These are phyloP conservation scores for Tricholauxania praeusta DNA, from an alignment of 2,888 invertebrate species.

Conservation along the genomic window DNA sequence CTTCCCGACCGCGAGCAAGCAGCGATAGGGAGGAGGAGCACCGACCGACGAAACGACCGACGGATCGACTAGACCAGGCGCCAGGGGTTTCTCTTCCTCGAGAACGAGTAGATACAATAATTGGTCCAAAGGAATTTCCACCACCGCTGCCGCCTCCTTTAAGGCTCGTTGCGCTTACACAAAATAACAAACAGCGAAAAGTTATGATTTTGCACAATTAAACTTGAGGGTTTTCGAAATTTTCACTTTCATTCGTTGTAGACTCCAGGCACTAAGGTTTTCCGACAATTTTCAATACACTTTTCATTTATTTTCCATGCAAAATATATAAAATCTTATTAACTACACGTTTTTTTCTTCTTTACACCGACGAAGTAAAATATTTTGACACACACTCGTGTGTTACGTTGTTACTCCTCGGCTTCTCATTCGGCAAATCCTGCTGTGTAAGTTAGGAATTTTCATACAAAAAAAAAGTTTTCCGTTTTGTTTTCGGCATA, in stretches of 20 bases:
- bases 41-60: not conserved
- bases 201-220: slow-evolving; percentile 16
- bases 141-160: slow-evolving; percentile 28
- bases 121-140: slow-evolving; percentile 49
- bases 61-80: slow-evolving; percentile 12
- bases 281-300: slow-evolving; percentile 10
- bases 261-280: not conserved
- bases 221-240: too few relatives aligned
- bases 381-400: slow-evolving; percentile 43
- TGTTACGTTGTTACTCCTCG: slow-evolving; percentile 37
- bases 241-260: too few relatives aligned
- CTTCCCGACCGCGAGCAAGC: not conserved
- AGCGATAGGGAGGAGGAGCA: not conserved
- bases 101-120: slow-evolving; percentile 42
- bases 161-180: slow-evolving; percentile 29
- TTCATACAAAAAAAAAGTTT: slow-evolving; percentile 23
- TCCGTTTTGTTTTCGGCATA: not conserved
- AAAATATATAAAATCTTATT: slow-evolving; percentile 21
- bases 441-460: slow-evolving; percentile 30
- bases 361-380: slow-evolving; percentile 40
- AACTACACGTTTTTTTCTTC: slow-evolving; percentile 9
- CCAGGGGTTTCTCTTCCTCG: slow-evolving; percentile 6
- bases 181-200: slow-evolving; percentile 6
- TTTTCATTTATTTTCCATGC: slow-evolving; percentile 26
- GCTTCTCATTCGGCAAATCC: slow-evolving; percentile 40